phyloP scores from a whole-genome alignment of 35 echinoderm and acorn worm genomes.

The Amphiura filiformis region DNA sequence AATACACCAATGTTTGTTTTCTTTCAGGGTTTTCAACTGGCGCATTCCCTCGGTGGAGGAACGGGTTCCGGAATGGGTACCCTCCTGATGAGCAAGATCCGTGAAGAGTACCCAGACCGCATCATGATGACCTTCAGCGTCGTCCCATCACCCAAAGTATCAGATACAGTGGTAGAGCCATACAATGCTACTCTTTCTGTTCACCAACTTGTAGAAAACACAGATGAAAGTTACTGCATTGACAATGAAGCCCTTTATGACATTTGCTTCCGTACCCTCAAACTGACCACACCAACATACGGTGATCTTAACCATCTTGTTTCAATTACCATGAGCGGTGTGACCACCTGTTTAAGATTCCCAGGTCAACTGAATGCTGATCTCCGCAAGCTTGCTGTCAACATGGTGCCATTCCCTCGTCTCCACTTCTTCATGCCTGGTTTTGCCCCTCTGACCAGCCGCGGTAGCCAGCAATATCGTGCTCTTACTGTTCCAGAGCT shows the following conservation, averaged over 20 bases:
- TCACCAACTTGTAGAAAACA: conserved; percentile 94
- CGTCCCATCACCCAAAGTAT: conserved; percentile 95
- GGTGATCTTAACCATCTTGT: conserved; percentile 90
- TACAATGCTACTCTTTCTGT: conserved; percentile 97
- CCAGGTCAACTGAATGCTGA: no score
- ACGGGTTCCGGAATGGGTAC: conserved; percentile 89
- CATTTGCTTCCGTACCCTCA: conserved; percentile 87
- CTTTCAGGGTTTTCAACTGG: no score
- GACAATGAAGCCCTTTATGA: conserved; percentile 93
- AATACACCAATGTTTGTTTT: no score
- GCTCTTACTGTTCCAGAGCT: no score
- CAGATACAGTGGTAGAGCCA: conserved; percentile 92
- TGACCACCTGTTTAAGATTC: no score
- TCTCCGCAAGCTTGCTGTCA: no score
- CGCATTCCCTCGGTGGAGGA: no score
- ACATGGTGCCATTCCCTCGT: no score
- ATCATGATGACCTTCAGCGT: conserved; percentile 94
- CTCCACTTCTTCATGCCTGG: conserved; percentile 67
- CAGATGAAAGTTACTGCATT: conserved; percentile 79
- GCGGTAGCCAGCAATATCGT: no score
- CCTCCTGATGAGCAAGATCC: conserved; percentile 81
- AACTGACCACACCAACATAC: conserved; percentile 84
- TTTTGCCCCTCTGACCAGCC: no score
- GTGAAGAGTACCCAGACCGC: conserved; percentile 91
- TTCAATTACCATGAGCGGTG: no score